phyloP scores from a whole-genome alignment of 2,888 invertebrate species.

The Hemaris fuciformis region DNA sequence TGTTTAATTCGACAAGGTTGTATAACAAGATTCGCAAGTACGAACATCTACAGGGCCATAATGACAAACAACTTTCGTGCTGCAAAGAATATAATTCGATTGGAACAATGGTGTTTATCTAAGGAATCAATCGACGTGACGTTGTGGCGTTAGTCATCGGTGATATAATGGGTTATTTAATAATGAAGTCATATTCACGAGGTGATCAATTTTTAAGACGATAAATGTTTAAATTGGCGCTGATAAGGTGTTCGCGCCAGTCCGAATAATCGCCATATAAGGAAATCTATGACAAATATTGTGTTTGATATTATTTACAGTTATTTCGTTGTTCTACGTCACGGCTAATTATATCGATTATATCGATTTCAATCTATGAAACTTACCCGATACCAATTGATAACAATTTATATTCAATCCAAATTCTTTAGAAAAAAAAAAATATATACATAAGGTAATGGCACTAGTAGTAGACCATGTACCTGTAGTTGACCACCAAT shows the following conservation, averaged over 20 bases:
- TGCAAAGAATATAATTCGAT: conserved; percentile 30
- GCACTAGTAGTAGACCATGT: no score
- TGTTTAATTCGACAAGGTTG: conserved; percentile 11
- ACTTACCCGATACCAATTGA: no score
- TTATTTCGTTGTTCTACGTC: no score
- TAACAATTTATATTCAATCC: no score
- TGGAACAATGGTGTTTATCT: conserved; percentile 47
- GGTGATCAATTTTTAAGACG: neutral
- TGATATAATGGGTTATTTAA: conserved; percentile 38
- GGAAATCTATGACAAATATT: no score
- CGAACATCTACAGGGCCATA: neutral
- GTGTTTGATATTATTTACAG: no score
- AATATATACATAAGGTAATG: no score
- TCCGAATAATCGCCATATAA: no score
- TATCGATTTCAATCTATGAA: no score
- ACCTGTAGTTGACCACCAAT: no score
- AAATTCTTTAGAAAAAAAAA: no score
- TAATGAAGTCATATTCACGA: conserved; percentile 23
- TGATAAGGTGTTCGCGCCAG: neutral
- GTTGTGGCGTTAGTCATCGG: conserved; percentile 34
- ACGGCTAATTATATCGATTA: no score
- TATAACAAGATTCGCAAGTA: conserved; percentile 11
- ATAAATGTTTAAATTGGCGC: neutral
- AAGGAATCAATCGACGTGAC: conserved; percentile 27
- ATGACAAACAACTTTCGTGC: conserved; percentile 23